Percentiles rank a stretch among this genome's conserved stretches.
Conservation (phyloP, 2,113 vertebrate genomes). For the Austrofundulus limnaeus region DNA sequence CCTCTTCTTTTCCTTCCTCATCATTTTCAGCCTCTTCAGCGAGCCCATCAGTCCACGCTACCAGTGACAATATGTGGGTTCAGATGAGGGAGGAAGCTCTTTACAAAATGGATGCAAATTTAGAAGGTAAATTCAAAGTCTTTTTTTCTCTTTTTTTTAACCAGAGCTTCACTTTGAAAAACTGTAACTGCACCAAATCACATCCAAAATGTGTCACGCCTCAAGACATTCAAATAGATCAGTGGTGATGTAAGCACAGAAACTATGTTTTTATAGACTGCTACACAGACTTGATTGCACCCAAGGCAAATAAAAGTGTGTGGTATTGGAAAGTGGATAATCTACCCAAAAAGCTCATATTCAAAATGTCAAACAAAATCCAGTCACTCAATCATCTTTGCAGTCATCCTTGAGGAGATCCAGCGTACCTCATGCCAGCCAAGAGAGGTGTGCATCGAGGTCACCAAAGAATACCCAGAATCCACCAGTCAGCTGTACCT, state of each 20-base stretch:
- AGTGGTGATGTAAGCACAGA: slow-evolving; percentile 12
- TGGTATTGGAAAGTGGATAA: neutral
- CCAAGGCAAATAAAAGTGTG: slow-evolving; percentile 15
- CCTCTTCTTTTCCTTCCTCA: slow-evolving; percentile 31
- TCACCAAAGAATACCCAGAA: slow-evolving; percentile 75
- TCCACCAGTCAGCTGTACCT: slow-evolving; percentile 74
- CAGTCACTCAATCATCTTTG: slow-evolving; percentile 24
- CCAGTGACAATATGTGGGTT: slow-evolving; percentile 53
- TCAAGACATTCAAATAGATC: neutral
- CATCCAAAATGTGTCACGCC: neutral
- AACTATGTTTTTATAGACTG: slow-evolving; percentile 3
- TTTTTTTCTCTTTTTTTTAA: neutral
- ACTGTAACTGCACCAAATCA: neutral
- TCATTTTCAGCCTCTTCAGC: slow-evolving; percentile 40
- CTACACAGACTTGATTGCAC: slow-evolving; percentile 4
- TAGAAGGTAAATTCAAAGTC: slow-evolving; percentile 48
- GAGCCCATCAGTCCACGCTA: slow-evolving; percentile 21
- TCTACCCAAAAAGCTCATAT: slow-evolving; percentile 9
- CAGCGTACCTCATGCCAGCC: slow-evolving; percentile 70
- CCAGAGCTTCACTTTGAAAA: neutral
- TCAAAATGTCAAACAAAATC: neutral
- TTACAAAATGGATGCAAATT: slow-evolving; percentile 56
- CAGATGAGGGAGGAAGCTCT: slow-evolving; percentile 47
- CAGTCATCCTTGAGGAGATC: slow-evolving; percentile 77
- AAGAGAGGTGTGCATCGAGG: slow-evolving; percentile 77